phyloP scores from a whole-genome alignment of 2,797 vertebrate species.

The Pseudotriccus pelzelni region DNA sequence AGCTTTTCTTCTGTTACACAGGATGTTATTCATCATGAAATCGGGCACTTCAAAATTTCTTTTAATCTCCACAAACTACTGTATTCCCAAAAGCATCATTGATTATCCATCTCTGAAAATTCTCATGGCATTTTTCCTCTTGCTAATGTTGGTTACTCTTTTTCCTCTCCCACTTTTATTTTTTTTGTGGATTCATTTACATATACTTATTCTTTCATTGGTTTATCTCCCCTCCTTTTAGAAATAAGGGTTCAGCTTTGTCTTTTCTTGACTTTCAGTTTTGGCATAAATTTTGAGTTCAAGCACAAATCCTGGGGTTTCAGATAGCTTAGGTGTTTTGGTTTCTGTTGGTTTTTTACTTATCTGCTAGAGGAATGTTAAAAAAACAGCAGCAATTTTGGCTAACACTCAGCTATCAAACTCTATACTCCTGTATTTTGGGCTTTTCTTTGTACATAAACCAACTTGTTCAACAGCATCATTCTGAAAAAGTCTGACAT shows the following conservation, averaged over 20 bases:
- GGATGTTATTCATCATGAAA: not conserved
- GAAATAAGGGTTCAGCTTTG: not conserved
- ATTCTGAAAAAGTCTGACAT: not conserved
- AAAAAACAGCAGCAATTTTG: not conserved
- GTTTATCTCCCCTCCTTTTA: not conserved
- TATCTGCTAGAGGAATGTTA: not conserved
- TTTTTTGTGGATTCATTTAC: not conserved
- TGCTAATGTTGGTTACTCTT: not conserved
- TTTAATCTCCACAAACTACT: constrained; percentile 6
- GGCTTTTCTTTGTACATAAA: not conserved
- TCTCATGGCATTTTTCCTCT: not conserved
- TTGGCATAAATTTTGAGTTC: not conserved
- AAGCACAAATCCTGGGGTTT: not conserved
- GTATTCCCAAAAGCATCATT: not conserved
- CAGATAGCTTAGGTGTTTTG: not conserved
- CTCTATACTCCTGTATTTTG: accelerated
- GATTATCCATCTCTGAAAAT: not conserved
- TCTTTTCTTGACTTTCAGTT: not conserved
- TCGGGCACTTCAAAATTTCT: not conserved
- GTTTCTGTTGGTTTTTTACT: not conserved
- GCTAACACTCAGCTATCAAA: not conserved
- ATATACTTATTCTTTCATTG: not conserved
- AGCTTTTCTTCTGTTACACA: not conserved
- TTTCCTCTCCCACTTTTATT: not conserved
- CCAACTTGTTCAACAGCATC: not conserved